Base-by-base conservation (phyloP, 2,797 vertebrate species). In the Melanotaenia pygmaea region DNA sequence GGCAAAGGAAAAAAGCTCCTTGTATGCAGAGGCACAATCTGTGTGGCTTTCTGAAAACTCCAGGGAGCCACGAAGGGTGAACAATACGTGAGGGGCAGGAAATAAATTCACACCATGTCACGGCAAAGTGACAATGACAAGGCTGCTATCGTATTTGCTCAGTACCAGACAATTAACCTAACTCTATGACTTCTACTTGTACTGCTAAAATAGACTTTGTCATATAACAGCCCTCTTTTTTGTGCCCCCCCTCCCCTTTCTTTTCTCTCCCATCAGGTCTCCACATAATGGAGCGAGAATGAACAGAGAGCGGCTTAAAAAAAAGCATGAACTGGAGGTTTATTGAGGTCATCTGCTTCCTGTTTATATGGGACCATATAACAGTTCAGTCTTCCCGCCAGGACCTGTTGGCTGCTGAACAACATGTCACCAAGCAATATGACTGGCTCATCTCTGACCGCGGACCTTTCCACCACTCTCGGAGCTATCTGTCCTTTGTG, bases 321-420 rank as follows among this genome's bases (percentile, higher is more conserved):
- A 97, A 97, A 99, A 99, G 98, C 98, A 99, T 99, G 98, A 98
- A 98, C 98, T 99, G 98, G 98, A 98, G 98, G 97, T 96, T 97
- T 97, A 97, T 97, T 98, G 96, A 99, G 97, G 97, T 99, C 96
- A 97, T 97, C 96, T 99, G 97, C 96, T 97, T 99, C 96, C 98
- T 99, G 97, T 98, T 99, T 98, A 95, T 99, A 98, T 99, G 98
- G 98, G 96, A 98, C 95, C 96, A 95, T 97, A 96, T 98, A 96
- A 96, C 96, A 95, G 96, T 98, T 95, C 96, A 97, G 96, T 96
- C 95, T 96, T 97, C 96, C 94, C 96, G 95, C 93, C 96, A 96
- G 94, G 97, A 98, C 91, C 95, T 96, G 89, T 95, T 95, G 94
- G 96, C 94, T 92, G 94, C 95, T 93, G 97, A 97, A 91, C 97